These are phyloP conservation scores for Meleagris gallopavo DNA, from an alignment of 2,113 vertebrate species.

Conservation along the genomic window DNA sequence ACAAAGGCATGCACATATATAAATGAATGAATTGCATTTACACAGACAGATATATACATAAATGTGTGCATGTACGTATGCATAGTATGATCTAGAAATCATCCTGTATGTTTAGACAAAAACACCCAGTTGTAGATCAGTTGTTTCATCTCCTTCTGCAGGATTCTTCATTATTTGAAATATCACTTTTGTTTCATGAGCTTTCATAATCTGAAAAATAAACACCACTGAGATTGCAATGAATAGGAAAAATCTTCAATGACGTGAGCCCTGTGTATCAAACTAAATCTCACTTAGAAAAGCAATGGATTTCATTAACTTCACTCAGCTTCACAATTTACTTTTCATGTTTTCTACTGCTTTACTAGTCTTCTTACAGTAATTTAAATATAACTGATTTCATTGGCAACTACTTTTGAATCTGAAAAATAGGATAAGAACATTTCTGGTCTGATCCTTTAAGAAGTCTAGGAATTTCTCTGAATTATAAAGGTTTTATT, in stretches of 20 bases:
- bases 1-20: not conserved
- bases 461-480: not conserved
- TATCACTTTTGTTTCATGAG: not conserved
- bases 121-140: not conserved
- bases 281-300: not conserved
- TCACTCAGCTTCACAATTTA: not conserved
- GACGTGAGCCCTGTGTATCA: not conserved
- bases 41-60: not conserved
- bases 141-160: not conserved
- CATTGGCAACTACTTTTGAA: not conserved
- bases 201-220: not conserved
- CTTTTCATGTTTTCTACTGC: not conserved
- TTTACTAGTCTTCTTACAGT: not conserved
- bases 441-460: not conserved
- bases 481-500: not conserved
- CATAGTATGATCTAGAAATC: not conserved
- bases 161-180: not conserved
- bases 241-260: not conserved
- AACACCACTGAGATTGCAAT: not conserved
- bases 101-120: not conserved
- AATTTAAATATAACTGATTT: not conserved
- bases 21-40: not conserved
- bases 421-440: not conserved
- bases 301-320: not conserved
- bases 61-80: not conserved